Evolutionary conservation across 2,888 invertebrate species (phyloP).

Genomic region (Papilio protenor): DNA sequence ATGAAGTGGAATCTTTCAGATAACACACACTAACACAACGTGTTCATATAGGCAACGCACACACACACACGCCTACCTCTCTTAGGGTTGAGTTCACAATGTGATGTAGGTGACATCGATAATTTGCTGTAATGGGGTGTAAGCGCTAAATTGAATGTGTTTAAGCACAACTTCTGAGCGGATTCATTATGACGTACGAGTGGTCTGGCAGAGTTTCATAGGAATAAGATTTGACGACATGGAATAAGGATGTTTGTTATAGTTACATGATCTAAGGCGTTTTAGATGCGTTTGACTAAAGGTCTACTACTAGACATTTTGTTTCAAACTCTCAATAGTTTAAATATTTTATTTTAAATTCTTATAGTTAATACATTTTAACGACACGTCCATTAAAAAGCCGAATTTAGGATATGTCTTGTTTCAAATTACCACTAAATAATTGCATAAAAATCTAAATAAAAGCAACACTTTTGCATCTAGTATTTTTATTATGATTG

Average conservation of each 20-base stretch:
- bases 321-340: too few relatives aligned
- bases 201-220: constrained; percentile 43
- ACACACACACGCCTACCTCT: constrained; percentile 52
- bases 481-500: not conserved
- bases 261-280: not conserved
- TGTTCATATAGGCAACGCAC: constrained; percentile 49
- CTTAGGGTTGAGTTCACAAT: constrained; percentile 70
- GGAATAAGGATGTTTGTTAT: not conserved
- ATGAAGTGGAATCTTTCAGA: constrained; percentile 83
- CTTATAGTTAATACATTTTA: not conserved
- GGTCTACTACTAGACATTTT: not conserved
- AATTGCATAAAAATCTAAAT: not conserved
- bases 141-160: constrained; percentile 76
- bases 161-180: constrained; percentile 59
- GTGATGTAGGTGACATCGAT: constrained; percentile 80
- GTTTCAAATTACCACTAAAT: not conserved
- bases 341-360: not conserved
- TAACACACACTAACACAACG: constrained; percentile 74
- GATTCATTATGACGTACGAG: constrained; percentile 58
- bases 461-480: not conserved
- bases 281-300: not conserved
- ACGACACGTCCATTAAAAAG: too few relatives aligned
- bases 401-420: not conserved
- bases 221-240: not conserved
- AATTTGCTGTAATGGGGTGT: constrained; percentile 78